Conservation (phyloP, 2,888 invertebrate species). For the Onchidella celtica region DNA sequence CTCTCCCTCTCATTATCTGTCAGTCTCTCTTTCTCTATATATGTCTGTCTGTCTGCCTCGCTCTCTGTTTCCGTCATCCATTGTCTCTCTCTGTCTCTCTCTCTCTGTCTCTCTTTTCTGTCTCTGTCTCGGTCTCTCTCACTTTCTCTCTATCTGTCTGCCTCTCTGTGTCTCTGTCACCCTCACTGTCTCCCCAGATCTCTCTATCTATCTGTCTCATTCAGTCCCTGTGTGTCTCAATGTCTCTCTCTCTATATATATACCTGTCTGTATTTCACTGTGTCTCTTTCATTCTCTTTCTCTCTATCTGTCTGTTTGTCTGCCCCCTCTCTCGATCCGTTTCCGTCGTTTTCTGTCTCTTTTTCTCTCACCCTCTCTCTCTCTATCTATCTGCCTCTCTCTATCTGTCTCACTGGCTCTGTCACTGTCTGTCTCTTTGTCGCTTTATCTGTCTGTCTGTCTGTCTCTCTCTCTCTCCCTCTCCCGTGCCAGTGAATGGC, state of each 20-base stretch:
- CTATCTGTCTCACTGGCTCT: background rate
- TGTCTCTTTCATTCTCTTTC: background rate
- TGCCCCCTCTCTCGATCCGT: background rate
- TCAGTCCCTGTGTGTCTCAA: no score
- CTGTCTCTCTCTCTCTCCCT: background rate
- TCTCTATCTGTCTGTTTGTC: constrained; percentile 9
- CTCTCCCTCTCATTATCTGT: background rate
- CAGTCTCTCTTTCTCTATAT: constrained; percentile 12
- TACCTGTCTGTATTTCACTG: no score
- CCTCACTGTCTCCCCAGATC: background rate
- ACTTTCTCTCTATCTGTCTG: background rate
- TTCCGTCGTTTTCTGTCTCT: background rate
- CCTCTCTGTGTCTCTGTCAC: background rate
- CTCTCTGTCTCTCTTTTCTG: background rate
- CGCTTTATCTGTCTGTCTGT: background rate
- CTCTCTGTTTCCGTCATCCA: no score
- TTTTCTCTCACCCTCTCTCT: constrained; percentile 16
- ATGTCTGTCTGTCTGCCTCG: constrained; percentile 1
- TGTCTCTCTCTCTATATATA: background rate
- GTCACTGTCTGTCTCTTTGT: background rate
- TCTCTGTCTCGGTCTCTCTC: background rate
- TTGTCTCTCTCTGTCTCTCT: background rate
- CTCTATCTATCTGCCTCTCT: background rate
- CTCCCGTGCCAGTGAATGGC: no score
- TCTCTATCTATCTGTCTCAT: background rate